Evolutionary conservation across 2,888 invertebrate species (phyloP).

Genomic region (Pammene fasciana): DNA sequence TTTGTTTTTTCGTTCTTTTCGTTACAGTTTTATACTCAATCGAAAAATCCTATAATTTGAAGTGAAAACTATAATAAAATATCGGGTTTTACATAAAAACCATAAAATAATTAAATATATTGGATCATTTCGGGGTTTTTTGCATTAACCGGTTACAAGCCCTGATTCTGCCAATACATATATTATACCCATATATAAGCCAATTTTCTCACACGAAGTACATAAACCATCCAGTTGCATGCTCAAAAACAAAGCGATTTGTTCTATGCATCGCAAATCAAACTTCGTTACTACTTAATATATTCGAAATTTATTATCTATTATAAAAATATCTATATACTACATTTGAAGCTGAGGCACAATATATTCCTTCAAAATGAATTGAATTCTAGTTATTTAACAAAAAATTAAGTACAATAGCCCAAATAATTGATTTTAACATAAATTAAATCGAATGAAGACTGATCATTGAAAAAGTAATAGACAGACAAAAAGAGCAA

Average conservation of each 20-base stretch:
- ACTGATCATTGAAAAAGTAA: background rate
- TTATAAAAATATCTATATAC: slow-evolving; percentile 3
- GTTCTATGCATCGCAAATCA: slow-evolving; percentile 3
- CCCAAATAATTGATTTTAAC: background rate
- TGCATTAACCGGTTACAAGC: too few relatives aligned
- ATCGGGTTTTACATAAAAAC: too few relatives aligned
- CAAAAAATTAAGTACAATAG: slow-evolving; percentile 13
- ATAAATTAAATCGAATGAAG: background rate
- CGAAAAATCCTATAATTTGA: too few relatives aligned
- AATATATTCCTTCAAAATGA: slow-evolving; percentile 1
- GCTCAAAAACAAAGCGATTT: slow-evolving; percentile 1
- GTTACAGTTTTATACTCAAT: too few relatives aligned
- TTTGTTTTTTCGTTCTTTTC: too few relatives aligned
- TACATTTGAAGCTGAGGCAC: background rate
- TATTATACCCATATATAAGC: too few relatives aligned
- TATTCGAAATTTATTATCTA: background rate
- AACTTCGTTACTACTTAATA: background rate
- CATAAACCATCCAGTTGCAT: background rate
- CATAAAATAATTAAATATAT: too few relatives aligned
- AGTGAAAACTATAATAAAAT: too few relatives aligned
- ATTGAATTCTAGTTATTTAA: slow-evolving; percentile 20
- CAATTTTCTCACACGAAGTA: too few relatives aligned
- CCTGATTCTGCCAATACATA: too few relatives aligned
- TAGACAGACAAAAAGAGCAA: background rate
- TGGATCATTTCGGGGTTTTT: too few relatives aligned